A percentile compares a stretch with the other conserved stretches of the same genome.
phyloP scores from a whole-genome alignment of 2,888 invertebrate species.

The Leucozona laternaria region DNA sequence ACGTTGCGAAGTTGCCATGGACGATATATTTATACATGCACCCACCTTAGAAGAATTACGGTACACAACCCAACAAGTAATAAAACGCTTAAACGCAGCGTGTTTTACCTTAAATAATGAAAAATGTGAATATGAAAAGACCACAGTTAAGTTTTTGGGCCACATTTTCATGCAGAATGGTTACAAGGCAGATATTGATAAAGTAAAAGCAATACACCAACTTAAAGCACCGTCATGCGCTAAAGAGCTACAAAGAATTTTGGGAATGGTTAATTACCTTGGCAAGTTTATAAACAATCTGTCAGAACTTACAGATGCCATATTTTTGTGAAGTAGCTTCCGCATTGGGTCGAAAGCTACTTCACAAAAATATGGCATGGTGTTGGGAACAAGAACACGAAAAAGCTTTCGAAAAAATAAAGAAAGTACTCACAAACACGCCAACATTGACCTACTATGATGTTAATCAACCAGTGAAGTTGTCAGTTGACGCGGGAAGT shows the following conservation, averaged over 20 bases:
- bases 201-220: conserved; percentile 77
- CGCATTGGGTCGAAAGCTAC: conserved; percentile 42
- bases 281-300: conserved; percentile 49
- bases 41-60: too few relatives aligned
- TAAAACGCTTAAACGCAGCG: too few relatives aligned
- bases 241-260: conserved; percentile 66
- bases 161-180: conserved; percentile 78
- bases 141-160: conserved; percentile 77
- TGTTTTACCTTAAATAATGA: too few relatives aligned
- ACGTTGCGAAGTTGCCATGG: too few relatives aligned
- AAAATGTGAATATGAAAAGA: background rate
- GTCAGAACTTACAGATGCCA: conserved; percentile 59
- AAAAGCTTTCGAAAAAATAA: background rate
- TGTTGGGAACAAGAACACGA: background rate
- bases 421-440: background rate
- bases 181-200: conserved; percentile 77
- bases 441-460: background rate
- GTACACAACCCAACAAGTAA: too few relatives aligned
- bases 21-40: too few relatives aligned
- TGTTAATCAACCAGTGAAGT: background rate
- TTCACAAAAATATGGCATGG: conserved; percentile 43
- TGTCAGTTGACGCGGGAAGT: background rate
- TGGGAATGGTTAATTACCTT: conserved; percentile 59
- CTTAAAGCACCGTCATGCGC: conserved; percentile 71
- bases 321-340: too few relatives aligned